Conservation (phyloP, 2,888 invertebrate genomes). For the Cataglyphis rosenhaueri region DNA sequence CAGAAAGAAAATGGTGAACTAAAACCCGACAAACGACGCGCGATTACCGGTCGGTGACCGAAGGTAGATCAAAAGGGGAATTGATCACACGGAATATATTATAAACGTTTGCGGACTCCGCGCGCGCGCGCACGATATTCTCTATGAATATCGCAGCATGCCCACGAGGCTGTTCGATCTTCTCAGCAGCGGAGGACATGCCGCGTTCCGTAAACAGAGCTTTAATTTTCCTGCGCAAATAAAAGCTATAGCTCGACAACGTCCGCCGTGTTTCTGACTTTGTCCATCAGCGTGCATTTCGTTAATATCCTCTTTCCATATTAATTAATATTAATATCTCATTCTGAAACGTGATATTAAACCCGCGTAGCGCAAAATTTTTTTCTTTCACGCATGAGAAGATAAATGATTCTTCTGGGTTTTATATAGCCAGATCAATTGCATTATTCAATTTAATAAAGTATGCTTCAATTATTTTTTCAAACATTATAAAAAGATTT, state of each 20-base stretch:
- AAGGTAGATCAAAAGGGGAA: slow-evolving; percentile 61
- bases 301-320: slow-evolving; percentile 62
- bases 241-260: slow-evolving; percentile 72
- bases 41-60: slow-evolving; percentile 42
- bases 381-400: slow-evolving; percentile 11
- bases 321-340: slow-evolving; percentile 64
- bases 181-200: slow-evolving; percentile 78
- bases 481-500: not conserved
- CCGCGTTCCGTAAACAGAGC: slow-evolving; percentile 83
- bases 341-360: slow-evolving; percentile 21
- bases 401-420: not conserved
- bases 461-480: not conserved
- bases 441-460: not conserved
- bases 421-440: not conserved
- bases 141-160: slow-evolving; percentile 82
- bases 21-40: slow-evolving; percentile 29
- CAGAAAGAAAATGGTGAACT: slow-evolving; percentile 38
- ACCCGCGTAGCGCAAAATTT: slow-evolving; percentile 1
- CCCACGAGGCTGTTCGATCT: slow-evolving; percentile 78
- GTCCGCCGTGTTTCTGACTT: slow-evolving; percentile 62
- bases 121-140: slow-evolving; percentile 76
- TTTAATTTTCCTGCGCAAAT: slow-evolving; percentile 85
- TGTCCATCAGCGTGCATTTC: slow-evolving; percentile 58
- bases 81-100: slow-evolving; percentile 84
- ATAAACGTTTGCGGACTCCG: slow-evolving; percentile 78